A percentile compares a stretch with the other conserved stretches of the same genome.
These are phyloP conservation scores for Ophiodon elongatus DNA, from an alignment of 2,113 vertebrate species.

Conservation along the genomic window DNA sequence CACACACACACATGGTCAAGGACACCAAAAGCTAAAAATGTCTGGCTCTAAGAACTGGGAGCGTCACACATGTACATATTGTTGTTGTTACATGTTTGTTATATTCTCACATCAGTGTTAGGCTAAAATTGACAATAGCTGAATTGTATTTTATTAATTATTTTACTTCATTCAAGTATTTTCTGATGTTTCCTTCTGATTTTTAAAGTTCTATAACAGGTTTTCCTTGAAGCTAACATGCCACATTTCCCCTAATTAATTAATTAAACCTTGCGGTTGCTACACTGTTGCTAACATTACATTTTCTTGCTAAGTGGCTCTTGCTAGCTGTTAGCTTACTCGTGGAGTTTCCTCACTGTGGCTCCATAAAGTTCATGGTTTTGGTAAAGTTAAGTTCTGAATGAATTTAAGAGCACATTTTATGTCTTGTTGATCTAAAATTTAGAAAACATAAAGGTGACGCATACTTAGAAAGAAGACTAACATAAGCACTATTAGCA, in stretches of 20 bases:
- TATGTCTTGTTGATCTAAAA: neutral
- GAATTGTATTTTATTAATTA: neutral
- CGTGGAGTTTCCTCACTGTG: neutral
- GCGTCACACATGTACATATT: constrained; percentile 69
- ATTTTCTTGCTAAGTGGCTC: neutral
- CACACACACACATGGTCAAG: constrained; percentile 72
- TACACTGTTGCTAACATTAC: neutral
- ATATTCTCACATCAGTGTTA: neutral
- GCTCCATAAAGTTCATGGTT: neutral
- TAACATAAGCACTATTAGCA: neutral
- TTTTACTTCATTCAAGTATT: neutral
- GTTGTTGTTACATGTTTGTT: neutral
- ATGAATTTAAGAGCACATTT: neutral
- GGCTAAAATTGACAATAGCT: neutral
- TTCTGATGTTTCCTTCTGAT: neutral
- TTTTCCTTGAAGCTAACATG: neutral
- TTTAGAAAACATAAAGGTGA: neutral
- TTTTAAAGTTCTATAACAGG: neutral
- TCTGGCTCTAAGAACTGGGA: constrained; percentile 69
- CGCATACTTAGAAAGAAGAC: neutral
- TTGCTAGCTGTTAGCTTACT: neutral
- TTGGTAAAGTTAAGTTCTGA: neutral
- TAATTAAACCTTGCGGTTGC: neutral
- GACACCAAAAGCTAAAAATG: constrained; percentile 55
- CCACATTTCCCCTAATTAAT: neutral